Percentiles rank a stretch among this genome's conserved stretches.
Evolutionary conservation across 2,797 vertebrate genomes (phyloP).

Genomic region (Pipistrellus kuhlii): DNA sequence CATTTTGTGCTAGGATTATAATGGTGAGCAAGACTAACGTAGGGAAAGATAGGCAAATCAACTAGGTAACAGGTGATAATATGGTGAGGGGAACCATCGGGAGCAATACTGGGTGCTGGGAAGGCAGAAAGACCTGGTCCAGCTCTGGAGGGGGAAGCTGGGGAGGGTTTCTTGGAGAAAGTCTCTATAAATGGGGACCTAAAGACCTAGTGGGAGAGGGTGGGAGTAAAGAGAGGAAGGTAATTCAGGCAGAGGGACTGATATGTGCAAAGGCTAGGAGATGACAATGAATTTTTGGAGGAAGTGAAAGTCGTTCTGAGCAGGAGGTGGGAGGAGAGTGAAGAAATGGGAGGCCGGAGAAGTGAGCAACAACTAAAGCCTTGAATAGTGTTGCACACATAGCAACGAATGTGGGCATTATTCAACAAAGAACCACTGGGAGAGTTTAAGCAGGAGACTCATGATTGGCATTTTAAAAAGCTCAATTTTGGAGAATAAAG

Average conservation of each 20-base stretch:
- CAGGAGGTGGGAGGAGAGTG: not conserved
- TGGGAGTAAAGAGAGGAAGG: not conserved
- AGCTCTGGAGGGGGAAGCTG: not conserved
- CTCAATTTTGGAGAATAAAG: not conserved
- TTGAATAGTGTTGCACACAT: accelerated
- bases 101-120: not conserved
- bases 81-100: not conserved
- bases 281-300: not conserved
- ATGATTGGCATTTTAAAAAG: not conserved
- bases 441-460: not conserved
- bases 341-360: not conserved
- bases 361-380: not conserved
- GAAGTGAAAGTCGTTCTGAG: not conserved
- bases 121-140: not conserved
- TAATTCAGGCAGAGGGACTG: not conserved
- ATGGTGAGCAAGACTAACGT: not conserved
- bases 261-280: not conserved
- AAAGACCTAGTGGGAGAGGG: not conserved
- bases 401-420: not conserved
- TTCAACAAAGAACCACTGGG: not conserved
- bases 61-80: not conserved
- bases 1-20: not conserved
- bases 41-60: not conserved
- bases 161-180: not conserved
- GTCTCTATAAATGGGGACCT: not conserved